phyloP scores from a whole-genome alignment of 2,113 vertebrate genomes.

The Tylochromis polylepis region DNA sequence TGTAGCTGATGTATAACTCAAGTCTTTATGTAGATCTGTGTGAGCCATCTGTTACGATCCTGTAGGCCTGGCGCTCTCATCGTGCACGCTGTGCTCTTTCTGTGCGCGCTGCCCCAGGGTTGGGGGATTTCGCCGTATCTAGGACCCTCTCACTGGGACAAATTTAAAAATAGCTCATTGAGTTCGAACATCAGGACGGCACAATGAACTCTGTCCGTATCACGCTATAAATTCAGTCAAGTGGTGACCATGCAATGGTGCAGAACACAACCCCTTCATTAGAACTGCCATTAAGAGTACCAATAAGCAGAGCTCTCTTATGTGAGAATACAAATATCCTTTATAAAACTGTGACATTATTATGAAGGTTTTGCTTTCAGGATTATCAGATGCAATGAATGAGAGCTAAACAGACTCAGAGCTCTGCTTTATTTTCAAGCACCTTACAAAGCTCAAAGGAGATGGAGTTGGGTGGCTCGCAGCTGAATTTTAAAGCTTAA shows the following conservation, averaged over 20 bases:
- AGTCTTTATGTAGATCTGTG: neutral
- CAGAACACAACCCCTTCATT: neutral
- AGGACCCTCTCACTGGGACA: slow-evolving; percentile 58
- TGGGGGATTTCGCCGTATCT: slow-evolving; percentile 29
- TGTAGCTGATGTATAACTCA: neutral
- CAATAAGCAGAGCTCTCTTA: neutral
- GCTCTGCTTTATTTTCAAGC: neutral
- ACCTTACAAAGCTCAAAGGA: neutral
- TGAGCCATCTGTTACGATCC: slow-evolving; percentile 26
- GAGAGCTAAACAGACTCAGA: neutral
- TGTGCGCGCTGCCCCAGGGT: slow-evolving; percentile 30
- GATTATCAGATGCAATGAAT: neutral
- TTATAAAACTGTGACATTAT: neutral
- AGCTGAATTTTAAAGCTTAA: neutral
- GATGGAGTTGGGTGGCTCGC: neutral
- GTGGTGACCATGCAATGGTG: neutral
- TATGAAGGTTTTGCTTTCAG: slow-evolving; percentile 3
- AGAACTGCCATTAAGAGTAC: neutral
- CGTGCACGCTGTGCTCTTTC: neutral
- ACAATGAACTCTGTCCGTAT: neutral
- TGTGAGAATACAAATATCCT: neutral
- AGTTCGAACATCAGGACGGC: slow-evolving; percentile 22
- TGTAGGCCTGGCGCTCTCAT: neutral
- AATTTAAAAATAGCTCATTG: slow-evolving; percentile 57
- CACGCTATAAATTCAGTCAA: neutral